Evolutionary conservation across 2,888 invertebrate genomes (phyloP), one percentile per base, ranked within the genome.

Genomic region (Melieria omissa): DNA sequence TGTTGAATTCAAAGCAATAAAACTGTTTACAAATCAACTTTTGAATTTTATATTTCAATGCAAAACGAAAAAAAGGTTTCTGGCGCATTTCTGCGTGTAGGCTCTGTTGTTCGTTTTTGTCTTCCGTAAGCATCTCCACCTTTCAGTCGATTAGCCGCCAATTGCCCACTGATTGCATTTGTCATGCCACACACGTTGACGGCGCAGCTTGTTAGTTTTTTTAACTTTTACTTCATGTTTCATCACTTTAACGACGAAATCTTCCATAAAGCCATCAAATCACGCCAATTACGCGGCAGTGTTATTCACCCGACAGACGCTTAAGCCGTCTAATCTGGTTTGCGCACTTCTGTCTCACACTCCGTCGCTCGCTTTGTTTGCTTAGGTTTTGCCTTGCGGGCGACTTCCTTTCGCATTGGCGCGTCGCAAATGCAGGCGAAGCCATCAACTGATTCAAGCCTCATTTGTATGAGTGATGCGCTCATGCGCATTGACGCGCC

Each of bases 171-270:
- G 54, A 55, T 55, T 45, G 45, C 54, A 7, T 45, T 65, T 55
- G 54, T 55, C 29, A 65, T 55, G 65, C 65, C 65, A 45, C 16
- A 55, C 65, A 65, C 65, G 65, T 65, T 55, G 46, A 16, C 44
- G 1, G 45, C 45, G 65, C 55, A 55, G 54, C 65, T 12, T 7
- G 55, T 45, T 65, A 45, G 55, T 55, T 65, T 55, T 55, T 65
- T 65, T n/a, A n/a, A 65, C 65, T 55, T 64, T 65, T 65, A 46
- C 45, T 65, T 54, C 44, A 55, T 65, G 45, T 44, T 65, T 65
- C 54, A 65, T 42, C 46, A 45, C 41, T 65, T 65, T 65, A 55
- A 55, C 55, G 65, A 46, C 57, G 65, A 65, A 14, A 65, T 65
- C 65, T 65, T 46, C 16, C 49, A 64, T 41, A 29, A 52, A 42